phyloP scores from a whole-genome alignment of 2,888 invertebrate species.

The Perizoma affinitatum region DNA sequence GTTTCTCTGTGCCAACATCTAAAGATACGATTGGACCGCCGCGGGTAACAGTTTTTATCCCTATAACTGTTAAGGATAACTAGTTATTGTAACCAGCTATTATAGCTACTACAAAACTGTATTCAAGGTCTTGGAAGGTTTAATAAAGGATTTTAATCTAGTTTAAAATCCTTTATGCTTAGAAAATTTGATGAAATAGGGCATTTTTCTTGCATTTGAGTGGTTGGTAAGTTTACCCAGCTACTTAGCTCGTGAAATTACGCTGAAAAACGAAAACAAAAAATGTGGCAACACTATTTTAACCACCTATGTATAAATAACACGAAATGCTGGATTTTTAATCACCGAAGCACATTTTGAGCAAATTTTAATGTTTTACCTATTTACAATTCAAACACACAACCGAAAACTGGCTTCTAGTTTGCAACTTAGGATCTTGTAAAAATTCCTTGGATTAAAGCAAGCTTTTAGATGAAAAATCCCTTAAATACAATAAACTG shows the following conservation, averaged over 20 bases:
- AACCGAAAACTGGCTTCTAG: neutral
- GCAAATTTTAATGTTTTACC: neutral
- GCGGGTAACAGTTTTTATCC: conserved; percentile 61
- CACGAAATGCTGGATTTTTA: neutral
- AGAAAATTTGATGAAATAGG: conserved; percentile 18
- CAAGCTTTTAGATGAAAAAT: conserved; percentile 13
- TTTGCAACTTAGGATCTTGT: conserved; percentile 3
- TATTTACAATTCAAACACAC: neutral
- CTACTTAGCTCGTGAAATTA: conserved; percentile 6
- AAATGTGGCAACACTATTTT: neutral
- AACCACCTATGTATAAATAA: conserved; percentile 6
- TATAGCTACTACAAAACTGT: neutral
- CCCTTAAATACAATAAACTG: neutral
- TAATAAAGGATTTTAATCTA: neutral
- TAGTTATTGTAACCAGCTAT: neutral
- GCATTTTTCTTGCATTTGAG: conserved; percentile 10
- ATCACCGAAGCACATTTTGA: conserved; percentile 1
- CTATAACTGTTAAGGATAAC: conserved; percentile 4
- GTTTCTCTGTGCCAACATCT: conserved; percentile 95
- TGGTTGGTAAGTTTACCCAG: neutral
- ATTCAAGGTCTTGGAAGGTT: neutral
- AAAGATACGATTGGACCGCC: conserved; percentile 87
- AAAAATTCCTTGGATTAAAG: conserved; percentile 6
- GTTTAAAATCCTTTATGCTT: neutral
- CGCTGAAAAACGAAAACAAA: neutral